These are phyloP conservation scores for Acleris emargana DNA, from an alignment of 2,888 invertebrate species.

Conservation along the genomic window DNA sequence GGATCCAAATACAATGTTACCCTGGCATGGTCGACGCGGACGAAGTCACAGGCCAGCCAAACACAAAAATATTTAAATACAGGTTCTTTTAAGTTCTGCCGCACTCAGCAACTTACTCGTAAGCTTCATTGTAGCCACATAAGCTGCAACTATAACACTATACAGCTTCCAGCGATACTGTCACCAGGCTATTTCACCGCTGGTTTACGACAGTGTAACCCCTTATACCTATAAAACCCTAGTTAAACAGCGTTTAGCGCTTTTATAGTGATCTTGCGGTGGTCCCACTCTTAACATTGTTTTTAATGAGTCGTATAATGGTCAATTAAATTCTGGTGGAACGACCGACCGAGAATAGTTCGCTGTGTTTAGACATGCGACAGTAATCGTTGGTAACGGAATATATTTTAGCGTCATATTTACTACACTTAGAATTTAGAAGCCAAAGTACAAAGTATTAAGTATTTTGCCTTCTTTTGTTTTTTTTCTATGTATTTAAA, in stretches of 20 bases:
- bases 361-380: slow-evolving; percentile 37
- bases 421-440: no score
- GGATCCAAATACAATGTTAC: no score
- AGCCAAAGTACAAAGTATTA: no score
- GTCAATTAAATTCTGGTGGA: slow-evolving; percentile 71
- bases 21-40: no score
- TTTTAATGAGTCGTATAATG: slow-evolving; percentile 78
- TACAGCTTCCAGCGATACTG: slow-evolving; percentile 5
- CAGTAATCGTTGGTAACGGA: slow-evolving; percentile 13
- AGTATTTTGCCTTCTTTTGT: no score
- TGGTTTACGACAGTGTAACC: slow-evolving; percentile 47
- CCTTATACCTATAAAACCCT: slow-evolving; percentile 62
- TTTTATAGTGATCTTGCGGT: slow-evolving; percentile 72
- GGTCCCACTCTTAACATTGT: slow-evolving; percentile 75
- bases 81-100: no score
- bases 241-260: slow-evolving; percentile 62
- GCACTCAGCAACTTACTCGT: background rate
- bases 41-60: no score
- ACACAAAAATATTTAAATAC: no score
- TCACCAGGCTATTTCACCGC: slow-evolving; percentile 18
- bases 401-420: slow-evolving; percentile 7
- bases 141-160: slow-evolving; percentile 2
- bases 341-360: slow-evolving; percentile 54
- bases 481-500: no score
- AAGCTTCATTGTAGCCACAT: background rate